phyloP scores from a whole-genome alignment of 2,113 vertebrate species.

The Todiramphus chloris region DNA sequence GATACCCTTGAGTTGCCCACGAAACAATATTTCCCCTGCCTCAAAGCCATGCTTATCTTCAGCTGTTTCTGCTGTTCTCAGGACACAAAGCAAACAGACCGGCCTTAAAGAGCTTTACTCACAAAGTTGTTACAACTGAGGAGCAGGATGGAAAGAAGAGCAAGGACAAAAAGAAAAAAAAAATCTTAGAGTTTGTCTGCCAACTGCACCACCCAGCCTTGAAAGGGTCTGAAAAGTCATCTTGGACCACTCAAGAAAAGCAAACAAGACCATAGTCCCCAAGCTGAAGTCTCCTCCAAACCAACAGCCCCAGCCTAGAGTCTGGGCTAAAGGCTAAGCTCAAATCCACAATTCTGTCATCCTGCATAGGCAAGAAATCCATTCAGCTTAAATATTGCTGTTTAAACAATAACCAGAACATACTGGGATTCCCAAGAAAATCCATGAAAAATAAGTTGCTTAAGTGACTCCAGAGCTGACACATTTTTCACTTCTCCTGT shows the following conservation, averaged over 20 bases:
- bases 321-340: background rate
- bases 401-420: background rate
- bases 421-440: background rate
- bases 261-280: background rate
- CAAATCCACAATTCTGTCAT: background rate
- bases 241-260: background rate
- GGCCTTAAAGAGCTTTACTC: background rate
- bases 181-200: background rate
- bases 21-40: background rate
- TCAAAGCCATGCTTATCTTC: background rate
- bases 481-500: background rate
- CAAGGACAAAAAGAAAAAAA: background rate
- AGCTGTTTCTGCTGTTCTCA: background rate
- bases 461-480: background rate
- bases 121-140: background rate
- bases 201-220: background rate
- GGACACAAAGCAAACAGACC: background rate
- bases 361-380: background rate
- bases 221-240: background rate
- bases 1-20: background rate
- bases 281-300: background rate
- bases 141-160: background rate
- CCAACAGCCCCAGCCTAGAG: background rate
- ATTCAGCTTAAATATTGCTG: background rate
- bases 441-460: background rate